Percentiles rank a stretch among this genome's conserved stretches.
phyloP scores from a whole-genome alignment of 2,113 vertebrate species.

The Craseonycteris thonglongyai region DNA sequence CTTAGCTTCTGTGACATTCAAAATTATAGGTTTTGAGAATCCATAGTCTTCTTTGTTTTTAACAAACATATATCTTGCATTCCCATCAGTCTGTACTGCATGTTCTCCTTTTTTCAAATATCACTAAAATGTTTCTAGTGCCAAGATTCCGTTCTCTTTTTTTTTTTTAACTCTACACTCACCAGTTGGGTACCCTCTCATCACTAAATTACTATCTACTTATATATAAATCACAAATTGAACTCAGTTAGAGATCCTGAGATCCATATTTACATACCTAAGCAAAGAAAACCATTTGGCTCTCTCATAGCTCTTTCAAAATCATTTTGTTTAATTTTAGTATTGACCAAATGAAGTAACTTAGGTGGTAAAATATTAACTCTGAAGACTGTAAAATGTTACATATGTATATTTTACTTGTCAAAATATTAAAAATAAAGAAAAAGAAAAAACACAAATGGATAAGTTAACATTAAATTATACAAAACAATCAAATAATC shows the following conservation, averaged over 20 bases:
- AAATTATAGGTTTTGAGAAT: background rate
- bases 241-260: background rate
- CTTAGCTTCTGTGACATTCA: background rate
- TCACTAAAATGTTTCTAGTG: background rate
- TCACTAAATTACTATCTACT: background rate
- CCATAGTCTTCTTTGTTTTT: background rate
- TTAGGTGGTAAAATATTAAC: background rate
- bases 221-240: background rate
- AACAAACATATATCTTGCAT: background rate
- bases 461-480: background rate
- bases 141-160: background rate
- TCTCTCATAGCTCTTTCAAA: background rate
- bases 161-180: background rate
- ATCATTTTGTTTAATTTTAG: background rate
- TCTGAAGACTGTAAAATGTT: background rate
- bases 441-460: background rate
- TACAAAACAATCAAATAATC: background rate
- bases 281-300: background rate
- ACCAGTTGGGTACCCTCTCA: background rate
- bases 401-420: background rate
- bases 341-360: too few species aligned
- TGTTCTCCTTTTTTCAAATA: background rate
- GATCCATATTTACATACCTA: background rate
- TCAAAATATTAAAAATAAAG: background rate
- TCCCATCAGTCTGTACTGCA: background rate